These are phyloP conservation scores for Rhinoderma darwinii DNA, from an alignment of 2,113 vertebrate species.

Conservation along the genomic window DNA sequence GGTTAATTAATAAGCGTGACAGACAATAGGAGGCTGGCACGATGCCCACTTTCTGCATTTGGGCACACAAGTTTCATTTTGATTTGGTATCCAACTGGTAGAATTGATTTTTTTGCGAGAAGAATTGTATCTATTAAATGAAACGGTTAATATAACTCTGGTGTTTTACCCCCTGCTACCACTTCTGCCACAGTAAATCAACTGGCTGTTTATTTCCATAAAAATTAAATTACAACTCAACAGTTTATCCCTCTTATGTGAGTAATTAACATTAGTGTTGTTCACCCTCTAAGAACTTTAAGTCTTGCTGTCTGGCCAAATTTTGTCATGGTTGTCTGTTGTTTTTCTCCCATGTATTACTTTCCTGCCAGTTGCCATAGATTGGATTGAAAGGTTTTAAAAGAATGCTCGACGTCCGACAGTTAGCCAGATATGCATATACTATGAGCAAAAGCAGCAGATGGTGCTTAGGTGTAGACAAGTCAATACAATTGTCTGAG, in stretches of 20 bases:
- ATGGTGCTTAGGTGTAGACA: conserved; percentile 35
- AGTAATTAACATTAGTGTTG: conserved; percentile 72
- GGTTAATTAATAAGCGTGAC: conserved; percentile 72
- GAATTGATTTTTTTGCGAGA: conserved; percentile 59
- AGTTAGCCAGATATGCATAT: neutral
- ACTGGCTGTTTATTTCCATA: conserved; percentile 83
- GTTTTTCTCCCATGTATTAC: conserved; percentile 35
- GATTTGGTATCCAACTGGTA: conserved; percentile 74
- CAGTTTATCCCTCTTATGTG: conserved; percentile 72
- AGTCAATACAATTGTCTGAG: neutral
- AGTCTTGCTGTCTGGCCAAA: conserved; percentile 36
- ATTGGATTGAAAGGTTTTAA: conserved; percentile 25
- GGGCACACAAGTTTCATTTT: conserved; percentile 75
- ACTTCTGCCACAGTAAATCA: conserved; percentile 75
- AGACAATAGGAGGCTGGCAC: conserved; percentile 65
- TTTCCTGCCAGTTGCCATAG: conserved; percentile 14
- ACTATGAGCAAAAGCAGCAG: conserved; percentile 19
- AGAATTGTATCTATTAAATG: conserved; percentile 71
- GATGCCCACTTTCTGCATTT: conserved; percentile 62
- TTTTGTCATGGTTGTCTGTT: conserved; percentile 43
- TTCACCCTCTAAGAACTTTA: conserved; percentile 59
- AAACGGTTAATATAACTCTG: conserved; percentile 77
- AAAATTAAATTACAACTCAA: conserved; percentile 79
- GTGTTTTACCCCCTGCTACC: conserved; percentile 69
- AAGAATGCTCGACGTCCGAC: neutral